These are phyloP conservation scores for Gorsachius magnificus DNA, from an alignment of 2,797 vertebrate species.

Conservation along the genomic window DNA sequence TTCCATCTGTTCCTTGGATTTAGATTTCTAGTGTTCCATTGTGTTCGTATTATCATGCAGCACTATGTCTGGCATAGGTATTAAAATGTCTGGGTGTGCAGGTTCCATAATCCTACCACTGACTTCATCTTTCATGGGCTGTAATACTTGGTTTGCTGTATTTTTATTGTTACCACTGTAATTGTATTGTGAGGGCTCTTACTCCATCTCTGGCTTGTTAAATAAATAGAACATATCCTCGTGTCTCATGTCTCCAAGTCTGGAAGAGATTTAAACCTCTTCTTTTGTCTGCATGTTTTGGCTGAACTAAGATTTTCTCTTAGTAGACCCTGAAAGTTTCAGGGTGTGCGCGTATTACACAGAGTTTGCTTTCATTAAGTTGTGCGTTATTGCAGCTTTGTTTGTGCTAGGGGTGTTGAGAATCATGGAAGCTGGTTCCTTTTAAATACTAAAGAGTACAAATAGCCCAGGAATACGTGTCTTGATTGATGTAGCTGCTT, in stretches of 20 bases:
- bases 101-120: conserved; percentile 20
- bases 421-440: background rate
- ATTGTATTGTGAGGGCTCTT: conserved; percentile 45
- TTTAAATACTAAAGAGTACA: conserved; percentile 1
- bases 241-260: background rate
- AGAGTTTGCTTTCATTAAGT: conserved; percentile 39
- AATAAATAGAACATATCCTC: conserved; percentile 63
- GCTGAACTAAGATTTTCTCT: conserved; percentile 43
- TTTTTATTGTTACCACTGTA: conserved; percentile 62
- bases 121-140: conserved; percentile 11
- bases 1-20: conserved; percentile 36
- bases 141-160: conserved; percentile 23
- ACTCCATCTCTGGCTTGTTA: conserved; percentile 39
- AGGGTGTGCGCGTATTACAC: conserved; percentile 4
- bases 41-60: background rate
- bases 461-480: background rate
- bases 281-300: conserved; percentile 53
- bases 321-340: conserved; percentile 36
- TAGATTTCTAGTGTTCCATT: conserved; percentile 32
- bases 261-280: conserved; percentile 63
- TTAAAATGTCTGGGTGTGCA: conserved; percentile 57
- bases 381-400: conserved; percentile 50
- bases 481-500: conserved; percentile 14
- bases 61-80: conserved; percentile 47
- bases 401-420: conserved; percentile 19